Conservation (phyloP, 2,797 vertebrate species). For the Melanotaenia parkinsoni region DNA sequence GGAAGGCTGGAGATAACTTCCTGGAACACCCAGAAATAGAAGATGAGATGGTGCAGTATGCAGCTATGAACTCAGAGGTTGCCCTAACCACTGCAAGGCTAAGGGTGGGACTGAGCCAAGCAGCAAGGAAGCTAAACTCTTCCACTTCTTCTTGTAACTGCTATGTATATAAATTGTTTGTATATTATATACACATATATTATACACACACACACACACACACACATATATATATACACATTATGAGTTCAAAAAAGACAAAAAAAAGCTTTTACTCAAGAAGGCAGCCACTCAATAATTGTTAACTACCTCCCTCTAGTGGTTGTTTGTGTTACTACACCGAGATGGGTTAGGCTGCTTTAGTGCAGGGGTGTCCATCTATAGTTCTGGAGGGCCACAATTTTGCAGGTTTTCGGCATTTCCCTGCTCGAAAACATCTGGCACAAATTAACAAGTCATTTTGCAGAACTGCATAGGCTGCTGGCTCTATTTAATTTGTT, state of each 20-base stretch:
- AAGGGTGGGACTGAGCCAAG: slow-evolving; percentile 12
- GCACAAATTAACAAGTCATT: too few species aligned
- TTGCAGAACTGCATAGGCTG: too few species aligned
- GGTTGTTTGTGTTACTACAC: slow-evolving; percentile 40
- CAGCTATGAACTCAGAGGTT: slow-evolving; percentile 30
- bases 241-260: slow-evolving; percentile 12
- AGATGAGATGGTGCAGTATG: neutral
- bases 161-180: neutral
- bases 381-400: too few species aligned
- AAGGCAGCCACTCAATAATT: neutral
- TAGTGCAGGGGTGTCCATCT: too few species aligned
- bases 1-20: slow-evolving; percentile 95
- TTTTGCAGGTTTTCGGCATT: too few species aligned
- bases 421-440: too few species aligned
- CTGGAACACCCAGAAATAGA: slow-evolving; percentile 59
- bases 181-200: neutral
- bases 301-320: slow-evolving; percentile 67
- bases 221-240: neutral
- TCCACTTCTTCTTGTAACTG: slow-evolving; percentile 26
- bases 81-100: slow-evolving; percentile 42
- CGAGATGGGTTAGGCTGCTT: neutral
- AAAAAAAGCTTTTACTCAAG: too few species aligned
- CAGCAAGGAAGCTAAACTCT: slow-evolving; percentile 24
- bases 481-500: too few species aligned
- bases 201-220: neutral